These are phyloP conservation scores for Acropora yongei DNA, from an alignment of 64 coral and sea anemone species.

Conservation along the genomic window DNA sequence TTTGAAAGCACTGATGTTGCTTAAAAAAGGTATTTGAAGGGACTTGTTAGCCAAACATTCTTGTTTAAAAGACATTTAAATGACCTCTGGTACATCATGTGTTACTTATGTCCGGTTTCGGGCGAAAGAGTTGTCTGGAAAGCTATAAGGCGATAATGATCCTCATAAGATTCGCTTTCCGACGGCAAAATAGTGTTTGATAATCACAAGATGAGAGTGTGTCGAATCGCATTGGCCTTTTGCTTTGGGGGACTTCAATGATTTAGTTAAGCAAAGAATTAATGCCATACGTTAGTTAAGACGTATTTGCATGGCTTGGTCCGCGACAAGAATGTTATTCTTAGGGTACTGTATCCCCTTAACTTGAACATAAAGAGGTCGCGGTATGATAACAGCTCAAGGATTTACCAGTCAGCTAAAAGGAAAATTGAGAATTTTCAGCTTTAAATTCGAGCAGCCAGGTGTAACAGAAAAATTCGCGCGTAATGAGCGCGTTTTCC, in stretches of 20 bases:
- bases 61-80: background rate
- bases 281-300: no score
- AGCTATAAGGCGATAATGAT: background rate
- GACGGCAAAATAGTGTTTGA: background rate
- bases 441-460: no score
- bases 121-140: background rate
- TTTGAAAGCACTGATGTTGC: background rate
- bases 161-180: background rate
- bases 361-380: no score
- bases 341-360: no score
- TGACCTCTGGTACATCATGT: background rate
- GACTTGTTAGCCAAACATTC: background rate
- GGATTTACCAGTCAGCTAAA: no score
- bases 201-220: no score
- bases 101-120: background rate
- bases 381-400: no score
- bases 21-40: background rate
- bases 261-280: no score
- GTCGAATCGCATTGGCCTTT: background rate
- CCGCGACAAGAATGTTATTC: no score
- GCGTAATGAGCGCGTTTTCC: background rate
- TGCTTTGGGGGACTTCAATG: background rate
- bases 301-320: no score
- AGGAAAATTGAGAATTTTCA: no score
- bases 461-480: background rate